Evolutionary conservation across 1,140 invertebrate genomes (phyloP).

Genomic region (Cydia pomonella): DNA sequence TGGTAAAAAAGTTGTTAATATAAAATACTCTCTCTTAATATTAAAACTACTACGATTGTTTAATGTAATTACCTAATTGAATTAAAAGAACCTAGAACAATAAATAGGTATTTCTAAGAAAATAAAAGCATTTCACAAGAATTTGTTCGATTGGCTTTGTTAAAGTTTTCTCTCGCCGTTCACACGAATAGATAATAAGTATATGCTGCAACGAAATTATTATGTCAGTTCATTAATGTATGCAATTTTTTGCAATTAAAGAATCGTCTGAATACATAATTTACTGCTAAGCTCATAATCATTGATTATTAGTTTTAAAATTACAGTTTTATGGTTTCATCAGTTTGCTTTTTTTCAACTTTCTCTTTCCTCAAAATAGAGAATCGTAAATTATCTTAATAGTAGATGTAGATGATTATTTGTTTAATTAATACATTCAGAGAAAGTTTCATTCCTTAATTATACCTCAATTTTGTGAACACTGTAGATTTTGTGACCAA

Average conservation of each 20-base stretch:
- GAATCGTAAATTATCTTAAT: neutral
- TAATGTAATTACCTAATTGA: no score
- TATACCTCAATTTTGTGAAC: no score
- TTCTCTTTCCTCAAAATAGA: neutral
- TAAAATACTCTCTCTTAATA: no score
- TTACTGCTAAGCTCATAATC: neutral
- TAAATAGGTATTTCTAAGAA: no score
- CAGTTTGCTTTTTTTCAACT: neutral
- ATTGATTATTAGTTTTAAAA: conserved; percentile 24
- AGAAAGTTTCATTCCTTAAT: no score
- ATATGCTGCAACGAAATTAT: neutral
- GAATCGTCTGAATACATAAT: neutral
- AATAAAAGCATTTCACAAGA: no score
- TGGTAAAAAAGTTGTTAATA: no score
- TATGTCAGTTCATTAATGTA: conserved; percentile 21
- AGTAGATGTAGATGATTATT: neutral
- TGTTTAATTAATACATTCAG: neutral
- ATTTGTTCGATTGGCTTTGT: neutral
- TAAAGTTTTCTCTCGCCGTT: neutral
- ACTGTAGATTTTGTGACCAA: no score
- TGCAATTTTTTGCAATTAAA: conserved; percentile 24
- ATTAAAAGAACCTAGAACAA: no score
- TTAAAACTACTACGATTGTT: no score
- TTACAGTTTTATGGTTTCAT: neutral
- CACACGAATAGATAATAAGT: neutral